phyloP scores from a whole-genome alignment of 2,797 vertebrate species.

The Sebastes taczanowskii region DNA sequence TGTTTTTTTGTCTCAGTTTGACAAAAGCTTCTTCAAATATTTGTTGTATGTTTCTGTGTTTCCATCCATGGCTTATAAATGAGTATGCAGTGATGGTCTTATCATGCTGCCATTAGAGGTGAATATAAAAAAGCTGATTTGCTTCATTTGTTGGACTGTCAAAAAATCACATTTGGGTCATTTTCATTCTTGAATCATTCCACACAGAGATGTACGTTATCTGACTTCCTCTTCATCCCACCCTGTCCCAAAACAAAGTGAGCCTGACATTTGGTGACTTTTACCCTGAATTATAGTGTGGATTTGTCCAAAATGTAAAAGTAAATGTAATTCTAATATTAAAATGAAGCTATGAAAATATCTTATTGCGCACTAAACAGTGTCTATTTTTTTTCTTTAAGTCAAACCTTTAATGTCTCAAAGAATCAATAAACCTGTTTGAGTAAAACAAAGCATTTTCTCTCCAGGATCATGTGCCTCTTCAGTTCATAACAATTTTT shows the following conservation, averaged over 20 bases:
- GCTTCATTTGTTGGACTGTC: slow-evolving; percentile 67
- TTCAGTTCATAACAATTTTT: slow-evolving; percentile 5
- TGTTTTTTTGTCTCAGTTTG: slow-evolving; percentile 59
- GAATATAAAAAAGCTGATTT: slow-evolving; percentile 68
- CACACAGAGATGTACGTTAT: slow-evolving; percentile 62
- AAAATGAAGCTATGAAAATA: slow-evolving; percentile 79
- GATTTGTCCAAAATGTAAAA: slow-evolving; percentile 85
- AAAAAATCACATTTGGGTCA: slow-evolving; percentile 46
- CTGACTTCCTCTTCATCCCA: slow-evolving; percentile 63
- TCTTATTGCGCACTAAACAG: slow-evolving; percentile 39
- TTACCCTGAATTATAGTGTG: slow-evolving; percentile 79
- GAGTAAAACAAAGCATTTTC: neutral
- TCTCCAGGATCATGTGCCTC: slow-evolving; percentile 9
- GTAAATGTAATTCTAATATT: slow-evolving; percentile 83
- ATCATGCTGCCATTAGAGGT: slow-evolving; percentile 74
- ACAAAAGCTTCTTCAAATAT: slow-evolving; percentile 70
- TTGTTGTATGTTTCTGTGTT: slow-evolving; percentile 78
- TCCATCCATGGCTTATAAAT: slow-evolving; percentile 71
- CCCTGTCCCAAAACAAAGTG: slow-evolving; percentile 67
- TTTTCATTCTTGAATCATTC: slow-evolving; percentile 66
- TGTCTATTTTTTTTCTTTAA: slow-evolving; percentile 25
- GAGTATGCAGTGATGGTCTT: slow-evolving; percentile 76
- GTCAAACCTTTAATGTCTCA: slow-evolving; percentile 14
- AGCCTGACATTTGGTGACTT: slow-evolving; percentile 80
- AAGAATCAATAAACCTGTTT: slow-evolving; percentile 14